These are phyloP conservation scores for Ochotona princeps DNA, from an alignment of 2,113 vertebrate genomes.

Conservation along the genomic window DNA sequence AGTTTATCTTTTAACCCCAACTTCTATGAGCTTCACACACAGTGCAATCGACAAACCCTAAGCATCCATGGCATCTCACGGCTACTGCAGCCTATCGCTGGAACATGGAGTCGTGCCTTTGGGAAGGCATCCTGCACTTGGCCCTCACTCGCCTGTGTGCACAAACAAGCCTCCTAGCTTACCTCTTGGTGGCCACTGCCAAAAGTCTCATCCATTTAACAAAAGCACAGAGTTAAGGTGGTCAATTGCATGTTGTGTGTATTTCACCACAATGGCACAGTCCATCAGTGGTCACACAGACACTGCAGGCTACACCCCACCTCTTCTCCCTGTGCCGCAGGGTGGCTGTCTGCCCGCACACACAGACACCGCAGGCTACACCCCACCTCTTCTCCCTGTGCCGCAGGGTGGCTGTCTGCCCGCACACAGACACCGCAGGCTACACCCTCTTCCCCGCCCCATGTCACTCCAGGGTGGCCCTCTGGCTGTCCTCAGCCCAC, in stretches of 20 bases:
- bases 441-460: neutral
- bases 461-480: too few relatives aligned
- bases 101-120: neutral
- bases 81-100: neutral
- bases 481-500: too few relatives aligned
- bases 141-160: neutral
- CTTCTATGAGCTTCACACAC: neutral
- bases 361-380: neutral
- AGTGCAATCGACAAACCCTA: neutral
- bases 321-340: neutral
- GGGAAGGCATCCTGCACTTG: neutral
- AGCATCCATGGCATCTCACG: neutral
- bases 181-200: neutral
- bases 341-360: too few relatives aligned
- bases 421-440: neutral
- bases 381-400: neutral
- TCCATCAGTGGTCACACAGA: neutral
- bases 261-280: neutral
- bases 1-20: too few relatives aligned
- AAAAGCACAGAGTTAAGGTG: neutral
- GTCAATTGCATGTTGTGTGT: neutral
- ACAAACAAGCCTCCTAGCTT: neutral
- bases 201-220: neutral
- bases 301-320: neutral
- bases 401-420: neutral